phyloP scores from a whole-genome alignment of 2,888 invertebrate genomes.

The Flabesymbios commensalis region DNA sequence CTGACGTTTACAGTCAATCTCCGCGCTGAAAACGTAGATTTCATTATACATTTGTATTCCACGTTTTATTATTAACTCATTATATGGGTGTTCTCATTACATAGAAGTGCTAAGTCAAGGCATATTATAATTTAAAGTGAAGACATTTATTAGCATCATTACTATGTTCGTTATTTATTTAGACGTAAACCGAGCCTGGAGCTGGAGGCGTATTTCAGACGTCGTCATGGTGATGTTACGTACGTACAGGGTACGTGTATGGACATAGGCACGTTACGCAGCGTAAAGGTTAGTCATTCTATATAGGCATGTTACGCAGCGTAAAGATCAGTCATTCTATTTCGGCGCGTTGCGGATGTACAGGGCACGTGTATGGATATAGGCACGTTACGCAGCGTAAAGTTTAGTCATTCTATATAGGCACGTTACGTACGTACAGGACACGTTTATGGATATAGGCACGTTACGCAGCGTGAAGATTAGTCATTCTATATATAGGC shows the following conservation, averaged over 20 bases:
- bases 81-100: too few species aligned
- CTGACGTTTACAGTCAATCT: too few species aligned
- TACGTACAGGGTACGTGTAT: constrained; percentile 28
- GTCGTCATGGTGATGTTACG: constrained; percentile 24
- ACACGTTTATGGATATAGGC: constrained; percentile 24
- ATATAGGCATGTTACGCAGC: neutral
- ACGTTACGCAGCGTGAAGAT: constrained; percentile 25
- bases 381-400: constrained; percentile 14
- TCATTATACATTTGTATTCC: too few species aligned
- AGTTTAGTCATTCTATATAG: too few species aligned
- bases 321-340: neutral
- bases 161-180: neutral
- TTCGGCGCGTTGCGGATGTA: neutral
- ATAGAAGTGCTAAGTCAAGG: neutral
- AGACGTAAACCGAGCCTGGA: constrained; percentile 28
- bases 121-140: too few species aligned
- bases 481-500: neutral
- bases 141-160: too few species aligned
- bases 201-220: constrained; percentile 30
- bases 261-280: constrained; percentile 17
- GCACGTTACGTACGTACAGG: constrained; percentile 25
- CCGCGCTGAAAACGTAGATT: too few species aligned
- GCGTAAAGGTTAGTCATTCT: constrained; percentile 20
- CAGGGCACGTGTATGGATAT: constrained; percentile 28
- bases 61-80: neutral